Evolutionary conservation across 2,113 vertebrate species (phyloP).

Genomic region (Pterocles burchelli): DNA sequence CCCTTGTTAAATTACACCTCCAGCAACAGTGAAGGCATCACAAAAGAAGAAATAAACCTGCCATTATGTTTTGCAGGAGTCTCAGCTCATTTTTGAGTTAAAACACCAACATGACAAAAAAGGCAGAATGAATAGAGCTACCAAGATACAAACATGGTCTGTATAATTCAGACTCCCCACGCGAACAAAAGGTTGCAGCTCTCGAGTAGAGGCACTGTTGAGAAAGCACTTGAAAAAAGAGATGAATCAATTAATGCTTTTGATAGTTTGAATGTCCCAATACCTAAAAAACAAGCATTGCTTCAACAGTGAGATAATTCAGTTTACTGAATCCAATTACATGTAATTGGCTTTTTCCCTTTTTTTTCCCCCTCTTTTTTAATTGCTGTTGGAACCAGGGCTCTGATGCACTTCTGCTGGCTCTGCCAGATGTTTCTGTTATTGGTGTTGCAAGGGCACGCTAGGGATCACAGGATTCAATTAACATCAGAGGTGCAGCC

Average conservation of each 20-base stretch:
- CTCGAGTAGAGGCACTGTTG: slow-evolving; percentile 30
- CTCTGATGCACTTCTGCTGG: neutral
- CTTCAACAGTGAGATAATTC: slow-evolving; percentile 68
- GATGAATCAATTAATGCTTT: slow-evolving; percentile 68
- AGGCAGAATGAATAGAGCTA: slow-evolving; percentile 36
- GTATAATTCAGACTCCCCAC: slow-evolving; percentile 10
- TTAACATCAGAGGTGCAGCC: neutral
- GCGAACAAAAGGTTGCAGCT: slow-evolving; percentile 58
- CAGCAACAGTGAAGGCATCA: neutral
- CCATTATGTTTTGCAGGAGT: neutral
- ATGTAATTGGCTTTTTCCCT: slow-evolving; percentile 47
- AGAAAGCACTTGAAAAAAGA: slow-evolving; percentile 56
- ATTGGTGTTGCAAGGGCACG: neutral
- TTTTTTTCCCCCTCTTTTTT: neutral
- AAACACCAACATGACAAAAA: slow-evolving; percentile 29
- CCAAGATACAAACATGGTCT: slow-evolving; percentile 13
- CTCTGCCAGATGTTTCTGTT: slow-evolving; percentile 4
- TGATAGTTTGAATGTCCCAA: slow-evolving; percentile 59
- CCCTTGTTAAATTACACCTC: neutral
- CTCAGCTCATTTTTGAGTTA: slow-evolving; percentile 4
- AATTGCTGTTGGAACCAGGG: neutral
- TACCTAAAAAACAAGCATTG: slow-evolving; percentile 47
- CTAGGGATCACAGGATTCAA: neutral
- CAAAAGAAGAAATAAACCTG: slow-evolving; percentile 42
- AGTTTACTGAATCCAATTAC: slow-evolving; percentile 69